phyloP scores from a whole-genome alignment of 2,888 invertebrate genomes.

The Ctena decussata region DNA sequence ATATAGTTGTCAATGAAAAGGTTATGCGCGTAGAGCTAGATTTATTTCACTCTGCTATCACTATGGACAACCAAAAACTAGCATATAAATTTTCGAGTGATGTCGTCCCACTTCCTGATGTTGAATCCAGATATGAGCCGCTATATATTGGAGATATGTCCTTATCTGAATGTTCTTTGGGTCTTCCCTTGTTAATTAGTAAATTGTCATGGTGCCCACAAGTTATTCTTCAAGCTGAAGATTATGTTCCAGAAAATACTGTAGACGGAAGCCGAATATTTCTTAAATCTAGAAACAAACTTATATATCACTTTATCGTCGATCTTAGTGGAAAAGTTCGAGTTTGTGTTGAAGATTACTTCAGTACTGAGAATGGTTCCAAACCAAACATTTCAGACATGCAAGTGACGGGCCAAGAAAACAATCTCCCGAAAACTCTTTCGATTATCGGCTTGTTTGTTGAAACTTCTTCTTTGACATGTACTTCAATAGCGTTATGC shows the following conservation, averaged over 20 bases:
- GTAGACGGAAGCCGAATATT: not conserved
- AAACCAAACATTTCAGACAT: not conserved
- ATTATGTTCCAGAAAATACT: not conserved
- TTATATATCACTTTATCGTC: not conserved
- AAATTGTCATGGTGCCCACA: not conserved
- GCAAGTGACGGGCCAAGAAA: not conserved
- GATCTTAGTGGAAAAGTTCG: not conserved
- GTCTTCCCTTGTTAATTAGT: not conserved
- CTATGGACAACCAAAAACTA: not conserved
- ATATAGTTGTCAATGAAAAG: not conserved
- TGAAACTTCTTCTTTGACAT: not conserved
- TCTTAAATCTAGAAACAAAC: not conserved
- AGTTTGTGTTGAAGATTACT: not conserved
- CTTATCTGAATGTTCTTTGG: not conserved
- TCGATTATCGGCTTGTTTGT: not conserved
- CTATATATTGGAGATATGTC: not conserved
- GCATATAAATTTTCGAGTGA: not conserved
- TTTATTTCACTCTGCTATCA: not conserved
- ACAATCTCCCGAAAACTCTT: not conserved
- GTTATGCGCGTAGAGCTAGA: not conserved
- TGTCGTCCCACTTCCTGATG: not conserved
- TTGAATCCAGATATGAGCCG: not conserved
- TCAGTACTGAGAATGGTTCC: not conserved
- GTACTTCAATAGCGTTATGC: not conserved
- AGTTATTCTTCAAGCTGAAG: not conserved